Evolutionary conservation across 2,888 invertebrate genomes (phyloP), one percentile per base, ranked within the genome.

Genomic region (Rotaria socialis): DNA sequence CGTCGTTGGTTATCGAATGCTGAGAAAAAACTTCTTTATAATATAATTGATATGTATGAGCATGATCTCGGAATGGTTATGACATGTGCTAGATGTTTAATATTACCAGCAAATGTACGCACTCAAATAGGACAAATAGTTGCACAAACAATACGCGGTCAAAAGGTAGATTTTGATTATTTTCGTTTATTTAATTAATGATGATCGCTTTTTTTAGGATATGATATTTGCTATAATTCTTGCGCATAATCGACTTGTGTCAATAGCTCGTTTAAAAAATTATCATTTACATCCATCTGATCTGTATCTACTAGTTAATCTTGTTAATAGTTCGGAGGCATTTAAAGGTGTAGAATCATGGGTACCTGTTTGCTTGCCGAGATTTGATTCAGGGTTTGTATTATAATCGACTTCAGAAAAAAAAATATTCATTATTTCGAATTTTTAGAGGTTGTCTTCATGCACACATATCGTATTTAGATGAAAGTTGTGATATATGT

Each of bases 291-390:
- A 97, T 92, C 96, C 97, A 0, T 94, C 95, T 0, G 98, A 99
- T 91, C 93, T 98, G 88, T 96, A 98, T 92, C 92, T 95, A 84
- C 93, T 99, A 88, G 95, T 97, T 90, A 99, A 98, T 91, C 92
- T 98, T 88, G 95, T 99, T 43, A 94, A 95, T 90, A 95, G 96
- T 88, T 96, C 97, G 0, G 96, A 97, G 91, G 96, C 96, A 3
- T 95, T 98, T 89, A 96, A 97, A 91, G 94, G 95, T 1, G 96
- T 95, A 0, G 97, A 98, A 92, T 96, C 96, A 89, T 99, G 98
- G 98, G 96, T 96, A 67, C 99, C 99, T 0, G 95, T 99, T 88
- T 99, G 99, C 92, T 92, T 99, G 89, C 98, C 99, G 1, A 95
- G 96, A 90, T 98, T 99, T 92, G 96, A 99, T 92, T 93, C 95